Evolutionary conservation across 2,888 invertebrate genomes (phyloP).

Genomic region (Arge pagana): DNA sequence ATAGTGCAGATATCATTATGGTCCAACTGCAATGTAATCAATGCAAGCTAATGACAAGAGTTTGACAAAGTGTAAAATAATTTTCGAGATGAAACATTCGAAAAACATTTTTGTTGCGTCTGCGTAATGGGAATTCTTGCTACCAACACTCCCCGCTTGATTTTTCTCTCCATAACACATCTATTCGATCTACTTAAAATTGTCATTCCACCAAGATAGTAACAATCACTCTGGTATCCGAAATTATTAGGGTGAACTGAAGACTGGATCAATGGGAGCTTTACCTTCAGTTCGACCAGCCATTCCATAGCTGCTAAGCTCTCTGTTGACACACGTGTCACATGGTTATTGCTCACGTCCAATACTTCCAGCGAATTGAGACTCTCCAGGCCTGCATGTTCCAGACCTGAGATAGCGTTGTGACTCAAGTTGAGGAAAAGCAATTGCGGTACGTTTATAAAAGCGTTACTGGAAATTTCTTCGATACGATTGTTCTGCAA

Average conservation of each 20-base stretch:
- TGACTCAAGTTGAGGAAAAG: slow-evolving; percentile 82
- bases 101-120: too few species aligned
- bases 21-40: slow-evolving; percentile 65
- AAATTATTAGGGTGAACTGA: too few species aligned
- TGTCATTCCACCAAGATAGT: too few species aligned
- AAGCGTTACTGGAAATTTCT: slow-evolving; percentile 74
- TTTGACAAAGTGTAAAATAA: too few species aligned
- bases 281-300: slow-evolving; percentile 79
- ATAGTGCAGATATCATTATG: slow-evolving; percentile 82
- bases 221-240: too few species aligned
- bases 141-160: too few species aligned
- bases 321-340: slow-evolving; percentile 68
- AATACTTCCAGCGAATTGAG: slow-evolving; percentile 81
- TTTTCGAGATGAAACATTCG: too few species aligned
- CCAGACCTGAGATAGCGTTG: slow-evolving; percentile 76
- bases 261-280: slow-evolving; percentile 17
- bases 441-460: slow-evolving; percentile 77
- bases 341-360: slow-evolving; percentile 80
- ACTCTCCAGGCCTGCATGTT: slow-evolving; percentile 74
- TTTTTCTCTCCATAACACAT: too few species aligned
- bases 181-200: too few species aligned
- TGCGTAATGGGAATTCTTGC: too few species aligned
- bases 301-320: slow-evolving; percentile 79
- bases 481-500: slow-evolving; percentile 79
- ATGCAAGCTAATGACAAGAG: too few species aligned